Percentiles rank a stretch among this genome's conserved stretches.
Evolutionary conservation across 2,888 invertebrate genomes (phyloP).

Genomic region (Cylloceria caligata): DNA sequence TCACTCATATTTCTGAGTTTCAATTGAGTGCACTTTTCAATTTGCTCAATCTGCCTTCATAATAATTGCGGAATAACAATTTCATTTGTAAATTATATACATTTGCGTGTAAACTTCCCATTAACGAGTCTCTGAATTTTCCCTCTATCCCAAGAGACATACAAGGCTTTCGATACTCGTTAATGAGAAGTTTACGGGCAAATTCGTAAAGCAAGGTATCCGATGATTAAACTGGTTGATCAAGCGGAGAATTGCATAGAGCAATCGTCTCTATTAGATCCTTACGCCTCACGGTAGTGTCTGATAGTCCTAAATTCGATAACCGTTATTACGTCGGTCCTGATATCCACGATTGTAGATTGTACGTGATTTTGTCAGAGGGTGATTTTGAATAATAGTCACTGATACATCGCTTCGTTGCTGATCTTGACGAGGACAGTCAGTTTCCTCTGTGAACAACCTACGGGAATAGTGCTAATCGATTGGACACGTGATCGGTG

Average conservation of each 20-base stretch:
- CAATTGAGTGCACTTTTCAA: neutral
- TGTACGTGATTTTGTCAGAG: no score
- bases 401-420: neutral
- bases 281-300: neutral
- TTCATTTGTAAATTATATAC: no score
- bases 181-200: conserved; percentile 26
- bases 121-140: no score
- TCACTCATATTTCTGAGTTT: neutral
- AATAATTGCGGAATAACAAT: no score
- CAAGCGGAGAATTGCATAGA: conserved; percentile 32
- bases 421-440: neutral
- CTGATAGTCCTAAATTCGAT: conserved; percentile 3
- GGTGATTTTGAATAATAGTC: no score
- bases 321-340: no score
- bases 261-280: neutral
- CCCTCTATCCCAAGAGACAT: no score
- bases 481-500: neutral
- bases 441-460: neutral
- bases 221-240: conserved; percentile 18
- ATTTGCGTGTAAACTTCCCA: no score
- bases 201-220: neutral
- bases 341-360: no score
- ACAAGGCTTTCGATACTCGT: neutral
- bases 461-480: neutral
- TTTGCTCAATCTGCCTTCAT: no score